These are phyloP conservation scores for Pelvicachromis taeniatus DNA, from an alignment of 2,113 vertebrate genomes.

Conservation along the genomic window DNA sequence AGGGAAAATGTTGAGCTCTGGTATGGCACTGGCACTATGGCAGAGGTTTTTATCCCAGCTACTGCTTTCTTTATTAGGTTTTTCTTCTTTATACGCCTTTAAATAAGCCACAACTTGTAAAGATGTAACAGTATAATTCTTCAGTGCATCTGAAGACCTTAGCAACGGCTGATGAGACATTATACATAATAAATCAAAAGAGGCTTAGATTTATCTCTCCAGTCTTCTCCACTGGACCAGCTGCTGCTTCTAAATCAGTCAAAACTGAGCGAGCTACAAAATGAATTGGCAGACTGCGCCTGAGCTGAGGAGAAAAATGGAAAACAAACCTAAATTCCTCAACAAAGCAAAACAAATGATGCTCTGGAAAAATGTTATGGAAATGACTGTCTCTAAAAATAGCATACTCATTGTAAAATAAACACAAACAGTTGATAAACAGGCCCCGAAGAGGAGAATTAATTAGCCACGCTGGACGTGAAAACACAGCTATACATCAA, in stretches of 20 bases:
- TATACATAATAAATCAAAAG: conserved; percentile 72
- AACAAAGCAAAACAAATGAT: conserved; percentile 65
- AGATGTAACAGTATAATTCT: conserved; percentile 54
- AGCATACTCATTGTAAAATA: conserved; percentile 60
- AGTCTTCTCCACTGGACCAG: conserved; percentile 50
- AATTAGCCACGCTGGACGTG: conserved; percentile 69
- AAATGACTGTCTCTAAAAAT: conserved; percentile 69
- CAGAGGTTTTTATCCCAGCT: conserved; percentile 4
- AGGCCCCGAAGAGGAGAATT: conserved; percentile 67
- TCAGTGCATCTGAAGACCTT: conserved; percentile 56
- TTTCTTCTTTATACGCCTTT: conserved; percentile 16
- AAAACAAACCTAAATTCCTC: conserved; percentile 56
- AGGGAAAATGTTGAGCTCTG: conserved; percentile 18
- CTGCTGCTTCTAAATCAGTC: conserved; percentile 67
- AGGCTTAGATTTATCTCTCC: conserved; percentile 63
- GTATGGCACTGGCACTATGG: conserved; percentile 7
- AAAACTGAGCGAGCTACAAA: conserved; percentile 52
- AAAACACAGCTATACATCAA: conserved; percentile 76
- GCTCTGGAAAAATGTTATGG: conserved; percentile 51
- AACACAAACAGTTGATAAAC: conserved; percentile 70
- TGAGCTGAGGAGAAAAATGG: conserved; percentile 32
- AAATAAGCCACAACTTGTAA: conserved; percentile 51
- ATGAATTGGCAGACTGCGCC: conserved; percentile 59
- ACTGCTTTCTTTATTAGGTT: conserved; percentile 22
- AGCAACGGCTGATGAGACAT: conserved; percentile 69